phyloP scores from a whole-genome alignment of 1,140 invertebrate species.

The Drosophila littoralis region DNA sequence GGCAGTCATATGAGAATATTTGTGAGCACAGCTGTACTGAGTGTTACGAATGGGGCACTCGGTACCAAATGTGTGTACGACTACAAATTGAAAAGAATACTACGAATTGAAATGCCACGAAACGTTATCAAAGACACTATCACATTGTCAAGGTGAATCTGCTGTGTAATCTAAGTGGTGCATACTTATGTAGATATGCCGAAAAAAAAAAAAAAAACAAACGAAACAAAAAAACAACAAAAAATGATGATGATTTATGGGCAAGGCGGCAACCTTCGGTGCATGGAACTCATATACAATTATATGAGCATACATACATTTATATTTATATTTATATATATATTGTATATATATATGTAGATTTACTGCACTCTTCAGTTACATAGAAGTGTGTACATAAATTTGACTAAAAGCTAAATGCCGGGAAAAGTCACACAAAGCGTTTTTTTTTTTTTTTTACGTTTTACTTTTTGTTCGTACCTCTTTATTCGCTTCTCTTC shows the following conservation, averaged over 20 bases:
- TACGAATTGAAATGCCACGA: not conserved
- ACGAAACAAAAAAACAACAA: too few relatives aligned
- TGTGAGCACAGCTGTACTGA: conserved; percentile 31
- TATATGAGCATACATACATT: not conserved
- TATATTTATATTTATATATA: not conserved
- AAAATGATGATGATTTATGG: conserved; percentile 33
- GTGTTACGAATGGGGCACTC: not conserved
- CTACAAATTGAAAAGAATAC: not conserved
- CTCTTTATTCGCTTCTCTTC: conserved; percentile 11
- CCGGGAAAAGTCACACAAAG: conserved; percentile 54
- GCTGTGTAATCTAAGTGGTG: conserved; percentile 34
- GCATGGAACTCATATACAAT: not conserved
- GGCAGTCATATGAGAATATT: not conserved
- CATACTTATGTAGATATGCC: conserved; percentile 13
- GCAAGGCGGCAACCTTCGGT: conserved; percentile 7
- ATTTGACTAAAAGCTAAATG: conserved; percentile 40
- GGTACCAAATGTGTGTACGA: not conserved
- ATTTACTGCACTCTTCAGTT: conserved; percentile 19
- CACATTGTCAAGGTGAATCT: conserved; percentile 60
- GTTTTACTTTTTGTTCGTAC: conserved; percentile 6
- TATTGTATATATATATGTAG: not conserved
- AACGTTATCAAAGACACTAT: conserved; percentile 22
- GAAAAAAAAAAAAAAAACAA: not conserved
- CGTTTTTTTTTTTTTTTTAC: conserved; percentile 32
- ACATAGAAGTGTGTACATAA: conserved; percentile 26